These are phyloP conservation scores for Epistrophella euchroma DNA, from an alignment of 2,888 invertebrate species.

Conservation along the genomic window DNA sequence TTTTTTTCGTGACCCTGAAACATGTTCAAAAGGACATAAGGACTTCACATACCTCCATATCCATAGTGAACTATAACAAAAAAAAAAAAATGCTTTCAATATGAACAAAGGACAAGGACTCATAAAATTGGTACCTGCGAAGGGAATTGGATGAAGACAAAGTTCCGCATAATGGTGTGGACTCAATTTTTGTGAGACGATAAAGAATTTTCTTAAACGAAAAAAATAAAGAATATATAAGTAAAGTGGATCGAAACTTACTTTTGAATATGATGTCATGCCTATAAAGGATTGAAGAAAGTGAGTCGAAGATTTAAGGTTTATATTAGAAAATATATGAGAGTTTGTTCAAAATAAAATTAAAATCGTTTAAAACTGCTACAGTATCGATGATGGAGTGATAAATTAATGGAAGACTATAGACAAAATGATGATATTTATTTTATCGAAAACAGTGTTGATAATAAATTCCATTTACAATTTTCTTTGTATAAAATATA, in stretches of 20 bases:
- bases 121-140: conserved; percentile 50
- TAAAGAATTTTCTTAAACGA: conserved; percentile 52
- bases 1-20: conserved; percentile 40
- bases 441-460: no score
- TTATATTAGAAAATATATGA: neutral
- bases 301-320: neutral
- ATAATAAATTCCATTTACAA: no score
- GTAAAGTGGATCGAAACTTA: conserved; percentile 55
- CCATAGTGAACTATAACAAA: conserved; percentile 9
- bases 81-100: conserved; percentile 34
- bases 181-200: conserved; percentile 24
- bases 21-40: conserved; percentile 25
- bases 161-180: conserved; percentile 24
- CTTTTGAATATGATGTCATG: conserved; percentile 36
- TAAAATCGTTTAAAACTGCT: no score
- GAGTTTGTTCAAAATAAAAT: neutral
- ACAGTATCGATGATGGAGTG: no score
- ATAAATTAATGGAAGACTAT: no score
- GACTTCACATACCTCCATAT: neutral
- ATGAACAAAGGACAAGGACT: conserved; percentile 62
- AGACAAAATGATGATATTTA: no score
- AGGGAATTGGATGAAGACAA: conserved; percentile 52
- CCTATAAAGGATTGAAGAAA: neutral
- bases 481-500: no score
- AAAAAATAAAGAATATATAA: conserved; percentile 16